Evolutionary conservation across 2,888 invertebrate genomes (phyloP).

Genomic region (Andrena bucephala): DNA sequence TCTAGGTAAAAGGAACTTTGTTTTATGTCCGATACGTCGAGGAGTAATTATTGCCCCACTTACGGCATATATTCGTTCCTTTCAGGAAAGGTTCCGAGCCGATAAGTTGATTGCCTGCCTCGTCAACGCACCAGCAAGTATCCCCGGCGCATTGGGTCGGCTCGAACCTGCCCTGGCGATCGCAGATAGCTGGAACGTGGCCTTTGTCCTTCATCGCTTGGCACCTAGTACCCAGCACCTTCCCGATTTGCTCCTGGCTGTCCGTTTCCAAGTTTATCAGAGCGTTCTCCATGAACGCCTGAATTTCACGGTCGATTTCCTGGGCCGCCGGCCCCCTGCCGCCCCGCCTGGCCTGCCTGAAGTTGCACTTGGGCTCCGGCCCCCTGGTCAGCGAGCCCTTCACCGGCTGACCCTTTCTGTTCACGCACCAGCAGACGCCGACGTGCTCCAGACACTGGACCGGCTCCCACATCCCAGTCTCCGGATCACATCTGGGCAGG

Average conservation of each 20-base stretch:
- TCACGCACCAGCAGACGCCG: conserved; percentile 95
- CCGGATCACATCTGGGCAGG: conserved; percentile 91
- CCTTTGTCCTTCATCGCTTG: conserved; percentile 86
- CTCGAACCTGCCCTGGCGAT: conserved; percentile 89
- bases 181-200: conserved; percentile 87
- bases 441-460: conserved; percentile 92
- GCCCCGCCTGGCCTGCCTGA: conserved; percentile 90
- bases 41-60: conserved; percentile 75
- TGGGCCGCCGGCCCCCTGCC: conserved; percentile 75
- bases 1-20: no score
- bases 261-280: conserved; percentile 72
- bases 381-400: conserved; percentile 93
- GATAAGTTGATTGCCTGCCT: conserved; percentile 90
- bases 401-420: conserved; percentile 92
- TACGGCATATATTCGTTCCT: conserved; percentile 87
- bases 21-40: no score
- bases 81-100: conserved; percentile 87
- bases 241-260: conserved; percentile 77
- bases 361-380: conserved; percentile 91
- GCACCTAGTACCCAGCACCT: conserved; percentile 86
- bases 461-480: conserved; percentile 92
- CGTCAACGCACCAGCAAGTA: conserved; percentile 95
- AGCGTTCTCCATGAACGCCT: conserved; percentile 79
- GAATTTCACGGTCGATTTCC: conserved; percentile 78
- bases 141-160: conserved; percentile 91